Evolutionary conservation across 2,888 invertebrate species (phyloP), one percentile per base, ranked within the genome.

Genomic region (Cheilosia impressa): DNA sequence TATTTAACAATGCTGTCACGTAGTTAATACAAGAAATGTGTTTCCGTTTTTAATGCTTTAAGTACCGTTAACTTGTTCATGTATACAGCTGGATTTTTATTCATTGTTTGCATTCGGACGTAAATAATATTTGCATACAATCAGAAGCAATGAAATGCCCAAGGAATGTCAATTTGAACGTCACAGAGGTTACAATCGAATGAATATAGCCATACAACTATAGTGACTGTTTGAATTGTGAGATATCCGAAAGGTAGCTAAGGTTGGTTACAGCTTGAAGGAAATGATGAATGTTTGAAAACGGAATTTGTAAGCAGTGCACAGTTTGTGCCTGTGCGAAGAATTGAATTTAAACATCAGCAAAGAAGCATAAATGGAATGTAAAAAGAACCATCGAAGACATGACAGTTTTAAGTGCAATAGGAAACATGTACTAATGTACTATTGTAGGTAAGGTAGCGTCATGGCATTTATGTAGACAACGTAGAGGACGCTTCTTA

Each of bases 1-100:
- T 75, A 52, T 75, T 79, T 79, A 79, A 71, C 73, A 83, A 75
- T 50, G 24, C 69, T 84, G 68, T 79, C 83, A 80, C 75, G 79
- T 84, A 75, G 69, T 80, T 84, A 66, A 71, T 75, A 69, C 69
- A 55, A 79, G 45, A 58, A 69, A 79, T 79, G 79, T 53, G 63
- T 47, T 75, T 63, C 75, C 52, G 45, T 24, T 22, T 52, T 22
- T 27, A 13, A 24, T 52, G 52, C 6, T 4, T 52, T 52, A 52
- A 27, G 69, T 63, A 73, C 68, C 62, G 73, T 84, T 79, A 71
- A 79, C 63, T 69, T 69, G 53, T 75, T 27, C 24, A 58, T 47
- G 55, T 62, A 53, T 19, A 57, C 47, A 19, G 17, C 43, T 43
- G 34, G 24, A n/a, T 41, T 47, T 55, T 53, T 17, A 24, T 65